Evolutionary conservation across 2,797 vertebrate genomes (phyloP).

Genomic region (Champsocephalus gunnari): DNA sequence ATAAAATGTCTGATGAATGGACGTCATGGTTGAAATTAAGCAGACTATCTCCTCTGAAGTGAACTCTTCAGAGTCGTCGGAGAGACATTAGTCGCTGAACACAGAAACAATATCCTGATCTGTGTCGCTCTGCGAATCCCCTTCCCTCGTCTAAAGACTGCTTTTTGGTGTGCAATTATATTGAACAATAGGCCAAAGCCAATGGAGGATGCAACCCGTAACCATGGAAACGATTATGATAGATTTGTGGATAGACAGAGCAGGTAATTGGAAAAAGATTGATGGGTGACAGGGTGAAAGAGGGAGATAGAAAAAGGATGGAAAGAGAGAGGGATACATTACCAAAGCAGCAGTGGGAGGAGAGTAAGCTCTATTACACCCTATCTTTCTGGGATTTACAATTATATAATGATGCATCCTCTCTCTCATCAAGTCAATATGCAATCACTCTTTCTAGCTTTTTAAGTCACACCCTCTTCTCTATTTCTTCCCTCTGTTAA

Average conservation of each 20-base stretch:
- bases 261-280: slow-evolving; percentile 91
- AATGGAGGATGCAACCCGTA: slow-evolving; percentile 84
- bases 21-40: slow-evolving; percentile 57
- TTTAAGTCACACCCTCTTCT: slow-evolving; percentile 61
- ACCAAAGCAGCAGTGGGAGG: slow-evolving; percentile 68
- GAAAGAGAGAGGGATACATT: slow-evolving; percentile 76
- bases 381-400: slow-evolving; percentile 84
- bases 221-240: slow-evolving; percentile 89
- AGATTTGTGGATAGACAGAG: slow-evolving; percentile 86
- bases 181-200: slow-evolving; percentile 83
- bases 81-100: slow-evolving; percentile 57
- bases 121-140: slow-evolving; percentile 49
- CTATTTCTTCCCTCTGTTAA: slow-evolving; percentile 51
- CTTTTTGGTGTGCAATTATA: slow-evolving; percentile 80
- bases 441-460: slow-evolving; percentile 74
- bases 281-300: slow-evolving; percentile 81
- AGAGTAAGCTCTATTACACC: slow-evolving; percentile 79
- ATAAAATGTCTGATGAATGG: slow-evolving; percentile 63
- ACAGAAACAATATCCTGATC: slow-evolving; percentile 60
- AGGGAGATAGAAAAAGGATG: slow-evolving; percentile 60
- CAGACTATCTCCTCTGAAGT: slow-evolving; percentile 61
- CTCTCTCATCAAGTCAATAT: slow-evolving; percentile 77
- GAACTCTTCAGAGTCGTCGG: slow-evolving; percentile 49
- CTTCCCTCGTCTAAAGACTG: slow-evolving; percentile 65
- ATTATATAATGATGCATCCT: slow-evolving; percentile 82